phyloP scores from a whole-genome alignment of 2,888 invertebrate species.

The Limnephilus auricula region DNA sequence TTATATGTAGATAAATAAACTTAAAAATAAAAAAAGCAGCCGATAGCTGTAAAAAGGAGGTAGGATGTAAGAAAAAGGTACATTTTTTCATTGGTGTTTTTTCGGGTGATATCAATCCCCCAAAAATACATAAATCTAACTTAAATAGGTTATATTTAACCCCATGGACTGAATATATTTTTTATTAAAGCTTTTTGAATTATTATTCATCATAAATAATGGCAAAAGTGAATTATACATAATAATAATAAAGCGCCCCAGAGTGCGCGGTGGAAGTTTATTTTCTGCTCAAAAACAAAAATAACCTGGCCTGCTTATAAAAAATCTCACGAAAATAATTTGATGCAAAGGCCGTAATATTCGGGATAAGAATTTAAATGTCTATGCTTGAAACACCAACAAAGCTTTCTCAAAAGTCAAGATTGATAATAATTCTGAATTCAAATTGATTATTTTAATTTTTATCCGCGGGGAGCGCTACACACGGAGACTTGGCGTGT shows the following conservation, averaged over 20 bases:
- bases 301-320: background rate
- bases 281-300: background rate
- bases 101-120: no score
- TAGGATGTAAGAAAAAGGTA: no score
- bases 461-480: constrained; percentile 28
- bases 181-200: background rate
- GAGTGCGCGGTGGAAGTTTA: background rate
- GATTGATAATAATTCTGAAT: constrained; percentile 52
- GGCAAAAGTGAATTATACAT: background rate
- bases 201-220: background rate
- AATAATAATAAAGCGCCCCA: no score
- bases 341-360: background rate
- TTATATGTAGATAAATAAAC: no score
- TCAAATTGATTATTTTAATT: constrained; percentile 60
- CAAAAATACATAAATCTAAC: background rate
- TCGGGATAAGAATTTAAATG: constrained; percentile 14
- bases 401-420: constrained; percentile 52
- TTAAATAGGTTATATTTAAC: background rate
- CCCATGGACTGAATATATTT: background rate
- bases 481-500: constrained; percentile 41
- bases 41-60: no score
- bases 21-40: no score
- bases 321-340: constrained; percentile 12
- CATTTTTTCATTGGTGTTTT: no score
- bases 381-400: constrained; percentile 43